A percentile compares a stretch with the other conserved stretches of the same genome.
phyloP scores from a whole-genome alignment of 2,888 invertebrate species.

The Diachrysia chrysitis region DNA sequence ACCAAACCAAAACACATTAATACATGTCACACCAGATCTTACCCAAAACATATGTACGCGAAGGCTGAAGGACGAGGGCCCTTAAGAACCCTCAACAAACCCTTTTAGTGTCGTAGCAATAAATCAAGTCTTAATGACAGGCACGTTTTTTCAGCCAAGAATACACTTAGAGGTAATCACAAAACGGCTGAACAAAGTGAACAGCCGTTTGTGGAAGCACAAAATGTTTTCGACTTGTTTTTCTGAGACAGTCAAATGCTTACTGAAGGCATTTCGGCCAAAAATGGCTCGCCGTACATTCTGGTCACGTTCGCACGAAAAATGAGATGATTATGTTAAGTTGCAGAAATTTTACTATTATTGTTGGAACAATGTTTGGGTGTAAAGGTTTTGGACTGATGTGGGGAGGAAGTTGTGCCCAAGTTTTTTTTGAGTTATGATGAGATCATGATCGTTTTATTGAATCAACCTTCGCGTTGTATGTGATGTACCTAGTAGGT shows the following conservation, averaged over 20 bases:
- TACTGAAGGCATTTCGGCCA: slow-evolving; percentile 32
- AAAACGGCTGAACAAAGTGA: slow-evolving; percentile 42
- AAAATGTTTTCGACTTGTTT: slow-evolving; percentile 46
- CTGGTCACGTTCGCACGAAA: slow-evolving; percentile 47
- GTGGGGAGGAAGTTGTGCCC: slow-evolving; percentile 9
- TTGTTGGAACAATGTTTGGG: slow-evolving; percentile 30
- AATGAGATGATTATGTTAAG: slow-evolving; percentile 54
- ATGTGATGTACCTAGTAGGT: background rate
- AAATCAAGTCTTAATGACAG: slow-evolving; percentile 70
- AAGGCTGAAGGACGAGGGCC: slow-evolving; percentile 45
- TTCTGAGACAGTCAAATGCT: slow-evolving; percentile 49
- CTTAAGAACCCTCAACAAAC: slow-evolving; percentile 55
- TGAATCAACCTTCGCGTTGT: background rate
- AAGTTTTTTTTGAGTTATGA: slow-evolving; percentile 8
- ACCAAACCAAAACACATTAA: slow-evolving; percentile 67
- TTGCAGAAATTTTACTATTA: slow-evolving; percentile 45
- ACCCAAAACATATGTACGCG: slow-evolving; percentile 66
- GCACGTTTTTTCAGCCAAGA: slow-evolving; percentile 70
- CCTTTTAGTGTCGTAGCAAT: slow-evolving; percentile 67
- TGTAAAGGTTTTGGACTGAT: slow-evolving; percentile 21
- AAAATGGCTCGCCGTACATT: slow-evolving; percentile 26
- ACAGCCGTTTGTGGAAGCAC: slow-evolving; percentile 26
- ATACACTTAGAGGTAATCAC: slow-evolving; percentile 55
- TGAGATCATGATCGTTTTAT: slow-evolving; percentile 3
- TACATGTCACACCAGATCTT: slow-evolving; percentile 67